Evolutionary conservation across 2,888 invertebrate species (phyloP).

Genomic region (Ochropacha duplaris): DNA sequence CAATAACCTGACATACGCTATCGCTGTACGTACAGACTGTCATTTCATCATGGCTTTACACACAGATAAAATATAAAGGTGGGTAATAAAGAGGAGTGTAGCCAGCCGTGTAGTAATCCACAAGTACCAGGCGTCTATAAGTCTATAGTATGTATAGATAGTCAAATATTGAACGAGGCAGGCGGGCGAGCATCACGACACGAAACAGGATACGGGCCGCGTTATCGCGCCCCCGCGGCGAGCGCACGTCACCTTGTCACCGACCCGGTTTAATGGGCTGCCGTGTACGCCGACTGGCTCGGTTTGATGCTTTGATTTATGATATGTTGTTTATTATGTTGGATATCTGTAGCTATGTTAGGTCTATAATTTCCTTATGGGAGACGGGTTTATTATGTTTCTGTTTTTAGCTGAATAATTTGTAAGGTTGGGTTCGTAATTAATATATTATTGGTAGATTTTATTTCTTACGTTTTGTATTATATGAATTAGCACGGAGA

Average conservation of each 20-base stretch:
- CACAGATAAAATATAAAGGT: slow-evolving; percentile 4
- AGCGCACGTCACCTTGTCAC: slow-evolving; percentile 77
- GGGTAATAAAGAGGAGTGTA: slow-evolving; percentile 21
- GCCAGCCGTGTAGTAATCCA: slow-evolving; percentile 53
- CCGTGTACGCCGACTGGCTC: slow-evolving; percentile 53
- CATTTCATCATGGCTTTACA: neutral
- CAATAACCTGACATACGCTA: neutral
- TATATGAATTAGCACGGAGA: neutral
- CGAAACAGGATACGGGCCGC: slow-evolving; percentile 69
- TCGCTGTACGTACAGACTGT: neutral
- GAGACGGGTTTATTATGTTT: neutral
- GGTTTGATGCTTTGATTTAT: slow-evolving; percentile 66
- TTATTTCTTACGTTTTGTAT: neutral
- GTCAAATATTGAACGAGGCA: slow-evolving; percentile 58
- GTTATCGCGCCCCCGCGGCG: slow-evolving; percentile 70
- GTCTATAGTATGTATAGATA: slow-evolving; percentile 54
- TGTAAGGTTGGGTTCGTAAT: neutral
- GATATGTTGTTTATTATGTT: slow-evolving; percentile 28
- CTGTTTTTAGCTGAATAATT: neutral
- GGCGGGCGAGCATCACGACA: slow-evolving; percentile 55
- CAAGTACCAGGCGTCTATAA: slow-evolving; percentile 62
- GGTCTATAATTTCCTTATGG: neutral
- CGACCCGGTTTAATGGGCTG: slow-evolving; percentile 78
- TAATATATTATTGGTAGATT: neutral
- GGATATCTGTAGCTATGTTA: neutral